Evolutionary conservation across 2,113 vertebrate genomes (phyloP).

Genomic region (Desmodus rotundus): DNA sequence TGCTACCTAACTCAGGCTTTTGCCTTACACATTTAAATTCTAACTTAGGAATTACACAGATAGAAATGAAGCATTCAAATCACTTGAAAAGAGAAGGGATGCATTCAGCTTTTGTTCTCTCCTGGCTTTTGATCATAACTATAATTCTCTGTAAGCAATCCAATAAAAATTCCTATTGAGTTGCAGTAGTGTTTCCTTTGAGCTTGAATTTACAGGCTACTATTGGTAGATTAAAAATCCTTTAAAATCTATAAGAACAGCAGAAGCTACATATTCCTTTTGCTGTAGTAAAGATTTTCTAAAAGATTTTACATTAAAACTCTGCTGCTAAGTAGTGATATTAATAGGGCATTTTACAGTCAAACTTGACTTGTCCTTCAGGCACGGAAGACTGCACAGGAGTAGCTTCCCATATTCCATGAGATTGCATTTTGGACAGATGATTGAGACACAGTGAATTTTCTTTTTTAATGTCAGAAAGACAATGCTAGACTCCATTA

Average conservation of each 20-base stretch:
- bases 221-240: slow-evolving; percentile 82
- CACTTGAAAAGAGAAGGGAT: slow-evolving; percentile 62
- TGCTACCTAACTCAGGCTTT: background rate
- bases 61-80: slow-evolving; percentile 53
- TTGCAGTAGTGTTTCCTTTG: slow-evolving; percentile 71
- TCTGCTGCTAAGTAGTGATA: slow-evolving; percentile 65
- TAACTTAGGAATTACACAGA: background rate
- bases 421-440: slow-evolving; percentile 26
- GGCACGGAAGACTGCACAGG: background rate
- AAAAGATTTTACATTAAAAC: slow-evolving; percentile 81
- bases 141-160: slow-evolving; percentile 77
- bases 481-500: slow-evolving; percentile 48
- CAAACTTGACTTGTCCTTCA: slow-evolving; percentile 5
- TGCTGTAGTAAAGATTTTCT: slow-evolving; percentile 69
- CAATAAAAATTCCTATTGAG: slow-evolving; percentile 76
- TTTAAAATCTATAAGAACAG: slow-evolving; percentile 78
- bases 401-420: background rate
- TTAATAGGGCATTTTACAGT: slow-evolving; percentile 74
- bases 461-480: slow-evolving; percentile 31
- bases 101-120: slow-evolving; percentile 37
- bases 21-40: slow-evolving; percentile 14
- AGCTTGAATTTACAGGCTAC: slow-evolving; percentile 76
- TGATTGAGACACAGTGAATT: slow-evolving; percentile 15
- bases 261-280: slow-evolving; percentile 72
- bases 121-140: slow-evolving; percentile 61